Conservation (phyloP, 2,888 invertebrate species). For the Omphaloscelis lunosa region DNA sequence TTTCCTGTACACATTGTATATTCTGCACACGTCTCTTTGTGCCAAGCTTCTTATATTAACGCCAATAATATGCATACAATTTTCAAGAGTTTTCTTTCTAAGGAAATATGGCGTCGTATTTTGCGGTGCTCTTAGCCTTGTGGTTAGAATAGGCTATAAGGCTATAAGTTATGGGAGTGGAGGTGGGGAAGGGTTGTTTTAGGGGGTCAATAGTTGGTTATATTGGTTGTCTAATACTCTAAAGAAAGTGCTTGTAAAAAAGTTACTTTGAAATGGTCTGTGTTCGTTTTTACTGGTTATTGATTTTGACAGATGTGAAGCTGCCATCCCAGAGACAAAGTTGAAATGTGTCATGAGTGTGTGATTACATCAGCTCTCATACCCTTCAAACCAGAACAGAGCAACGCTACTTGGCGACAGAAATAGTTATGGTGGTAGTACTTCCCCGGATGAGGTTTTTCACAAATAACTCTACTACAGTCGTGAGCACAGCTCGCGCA, state of each 20-base stretch:
- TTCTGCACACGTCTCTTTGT: slow-evolving; percentile 50
- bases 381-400: not conserved
- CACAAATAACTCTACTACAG: too few relatives aligned
- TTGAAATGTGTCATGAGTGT: not conserved
- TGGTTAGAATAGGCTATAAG: slow-evolving; percentile 52
- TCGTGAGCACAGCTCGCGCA: too few relatives aligned
- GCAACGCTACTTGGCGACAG: too few relatives aligned
- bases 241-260: not conserved
- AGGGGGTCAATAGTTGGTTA: slow-evolving; percentile 29
- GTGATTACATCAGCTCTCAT: not conserved
- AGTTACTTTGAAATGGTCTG: not conserved
- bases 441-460: not conserved
- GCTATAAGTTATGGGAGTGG: slow-evolving; percentile 39
- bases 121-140: slow-evolving; percentile 51
- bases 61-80: slow-evolving; percentile 63
- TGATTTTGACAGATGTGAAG: not conserved
- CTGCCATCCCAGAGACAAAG: not conserved
- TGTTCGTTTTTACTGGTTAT: not conserved
- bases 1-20: slow-evolving; percentile 39
- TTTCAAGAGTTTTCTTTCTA: slow-evolving; percentile 51
- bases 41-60: slow-evolving; percentile 57
- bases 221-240: slow-evolving; percentile 39
- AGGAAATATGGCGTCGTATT: slow-evolving; percentile 54
- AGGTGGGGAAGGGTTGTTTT: slow-evolving; percentile 25
- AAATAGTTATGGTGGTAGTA: not conserved